A percentile compares a stretch with the other conserved stretches of the same genome.
These are phyloP conservation scores for Diabrotica balteata DNA, from an alignment of 2,888 invertebrate species.

Conservation along the genomic window DNA sequence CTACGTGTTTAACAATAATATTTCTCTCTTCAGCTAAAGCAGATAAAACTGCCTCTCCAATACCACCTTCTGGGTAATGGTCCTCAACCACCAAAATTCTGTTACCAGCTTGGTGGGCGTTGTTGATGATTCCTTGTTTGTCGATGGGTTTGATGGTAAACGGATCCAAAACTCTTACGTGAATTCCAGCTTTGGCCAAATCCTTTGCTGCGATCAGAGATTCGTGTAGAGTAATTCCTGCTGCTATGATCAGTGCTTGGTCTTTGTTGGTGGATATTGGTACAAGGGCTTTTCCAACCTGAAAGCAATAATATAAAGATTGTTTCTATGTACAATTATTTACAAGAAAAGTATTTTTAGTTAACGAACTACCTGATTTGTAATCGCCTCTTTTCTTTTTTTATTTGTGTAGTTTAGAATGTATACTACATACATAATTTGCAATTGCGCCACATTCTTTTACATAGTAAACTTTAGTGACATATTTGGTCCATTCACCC, in stretches of 20 bases:
- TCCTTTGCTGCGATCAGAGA: slow-evolving; percentile 80
- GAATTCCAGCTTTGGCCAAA: slow-evolving; percentile 71
- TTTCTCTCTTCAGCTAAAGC: slow-evolving; percentile 75
- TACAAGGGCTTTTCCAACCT: slow-evolving; percentile 77
- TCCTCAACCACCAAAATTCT: slow-evolving; percentile 92
- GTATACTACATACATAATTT: too few species aligned
- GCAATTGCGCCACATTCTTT: too few species aligned
- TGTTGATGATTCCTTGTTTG: slow-evolving; percentile 70
- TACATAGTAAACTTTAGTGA: too few species aligned
- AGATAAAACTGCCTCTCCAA: slow-evolving; percentile 90
- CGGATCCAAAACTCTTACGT: slow-evolving; percentile 85
- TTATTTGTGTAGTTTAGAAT: too few species aligned
- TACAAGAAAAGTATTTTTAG: too few species aligned
- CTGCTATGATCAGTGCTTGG: slow-evolving; percentile 83
- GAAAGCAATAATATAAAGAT: slow-evolving; percentile 30
- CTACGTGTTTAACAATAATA: slow-evolving; percentile 76
- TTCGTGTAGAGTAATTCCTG: slow-evolving; percentile 90
- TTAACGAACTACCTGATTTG: too few species aligned
- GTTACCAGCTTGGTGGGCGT: slow-evolving; percentile 79
- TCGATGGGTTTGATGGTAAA: slow-evolving; percentile 96
- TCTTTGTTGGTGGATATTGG: slow-evolving; percentile 76
- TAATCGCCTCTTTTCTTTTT: too few species aligned
- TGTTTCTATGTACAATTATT: too few species aligned
- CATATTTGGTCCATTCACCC: too few species aligned
- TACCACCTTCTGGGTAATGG: slow-evolving; percentile 92